phyloP scores from a whole-genome alignment of 2,113 vertebrate genomes.

The Neolamprologus toae region DNA sequence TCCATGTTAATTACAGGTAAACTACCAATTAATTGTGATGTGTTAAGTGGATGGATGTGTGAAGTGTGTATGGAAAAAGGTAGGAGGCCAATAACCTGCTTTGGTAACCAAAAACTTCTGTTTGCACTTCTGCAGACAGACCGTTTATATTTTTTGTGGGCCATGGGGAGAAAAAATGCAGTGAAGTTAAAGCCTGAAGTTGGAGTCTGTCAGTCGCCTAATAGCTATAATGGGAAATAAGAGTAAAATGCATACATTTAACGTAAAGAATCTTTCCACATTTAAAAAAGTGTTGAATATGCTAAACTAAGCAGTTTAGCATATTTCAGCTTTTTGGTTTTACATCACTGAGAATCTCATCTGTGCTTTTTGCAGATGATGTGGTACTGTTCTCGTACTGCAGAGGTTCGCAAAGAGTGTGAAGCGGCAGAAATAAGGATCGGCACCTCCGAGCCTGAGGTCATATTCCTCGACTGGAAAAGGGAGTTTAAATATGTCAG shows the following conservation, averaged over 20 bases:
- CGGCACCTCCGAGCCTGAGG: background rate
- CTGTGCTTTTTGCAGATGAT: background rate
- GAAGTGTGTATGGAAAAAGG: background rate
- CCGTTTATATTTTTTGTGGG: background rate
- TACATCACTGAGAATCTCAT: background rate
- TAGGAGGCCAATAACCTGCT: background rate
- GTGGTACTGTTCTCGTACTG: background rate
- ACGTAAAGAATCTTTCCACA: background rate
- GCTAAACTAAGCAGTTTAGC: background rate
- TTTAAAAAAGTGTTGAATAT: background rate
- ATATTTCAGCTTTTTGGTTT: background rate
- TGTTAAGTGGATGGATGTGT: background rate
- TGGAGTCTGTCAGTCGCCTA: background rate
- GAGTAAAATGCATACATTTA: background rate
- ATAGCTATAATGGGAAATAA: background rate
- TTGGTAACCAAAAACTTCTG: background rate
- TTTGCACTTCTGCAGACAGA: background rate
- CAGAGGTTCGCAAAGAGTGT: background rate
- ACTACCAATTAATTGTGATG: slow-evolving; percentile 29
- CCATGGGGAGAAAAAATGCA: background rate
- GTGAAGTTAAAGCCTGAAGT: background rate
- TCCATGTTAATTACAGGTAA: slow-evolving; percentile 49
- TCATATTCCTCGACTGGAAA: background rate
- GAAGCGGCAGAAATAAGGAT: background rate
- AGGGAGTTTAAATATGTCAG: background rate